Base-by-base conservation (phyloP, 2,888 invertebrate genomes). In the Brachyptera putata region DNA sequence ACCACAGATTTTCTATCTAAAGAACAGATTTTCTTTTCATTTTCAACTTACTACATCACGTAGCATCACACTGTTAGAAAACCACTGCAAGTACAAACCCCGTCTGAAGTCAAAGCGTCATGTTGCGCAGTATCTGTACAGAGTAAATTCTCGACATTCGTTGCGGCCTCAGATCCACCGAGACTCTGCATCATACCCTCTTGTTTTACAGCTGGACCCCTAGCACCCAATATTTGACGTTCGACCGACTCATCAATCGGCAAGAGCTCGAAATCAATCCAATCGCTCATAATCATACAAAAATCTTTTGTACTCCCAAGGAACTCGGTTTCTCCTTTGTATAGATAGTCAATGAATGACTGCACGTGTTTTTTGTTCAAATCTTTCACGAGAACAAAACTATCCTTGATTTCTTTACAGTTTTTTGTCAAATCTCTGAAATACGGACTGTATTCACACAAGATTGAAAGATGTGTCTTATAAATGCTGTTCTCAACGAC, bases 261-360 rank as follows among this genome's bases (percentile, higher is more conserved):
- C 37, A 64, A 18, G 11, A 63, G 13, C n/a, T 43, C 58, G 22
- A 64, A 64, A 43, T 64, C 61, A 26, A 64, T 57, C 61, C 61
- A 63, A n/a, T 56, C 60, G 30, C 55, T 58, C 61, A 64, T 63
- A n/a, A 46, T 30, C 9, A 24, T 14, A 26, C 41, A 56, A 43
- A 63, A 63, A 18, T 61, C 60, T 48, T 60, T 43, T 11, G 39
- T 30, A 16, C 53, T 57, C 1, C 64, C 64, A 1, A 11, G n/a
- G 49, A 61, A 64, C 21, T 58, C 49, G 16, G 60, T 60, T 34
- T 63, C 61, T 25, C 63, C 64, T 18, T 57, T 59, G 30, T 63
- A 64, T 16, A 64, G 30, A 36, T 61, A 63, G 14, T 64, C 60
- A 13, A 64, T 34, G 30, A 61, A 61, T 11, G 63, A 57, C 41